These are phyloP conservation scores for Cephus nigrinus DNA, from an alignment of 2,888 invertebrate genomes.

Conservation along the genomic window DNA sequence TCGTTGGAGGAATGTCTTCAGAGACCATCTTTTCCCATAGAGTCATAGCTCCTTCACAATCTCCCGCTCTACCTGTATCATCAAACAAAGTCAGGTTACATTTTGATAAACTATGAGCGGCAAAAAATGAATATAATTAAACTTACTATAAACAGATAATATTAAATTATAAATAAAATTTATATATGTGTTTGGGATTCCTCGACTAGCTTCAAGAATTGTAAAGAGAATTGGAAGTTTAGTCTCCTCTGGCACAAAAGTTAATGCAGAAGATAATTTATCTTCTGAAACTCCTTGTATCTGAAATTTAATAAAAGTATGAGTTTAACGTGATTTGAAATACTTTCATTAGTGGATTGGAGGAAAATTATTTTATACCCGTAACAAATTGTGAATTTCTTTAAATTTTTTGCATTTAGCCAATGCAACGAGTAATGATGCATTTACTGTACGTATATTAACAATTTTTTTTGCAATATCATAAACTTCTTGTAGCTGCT, in stretches of 20 bases:
- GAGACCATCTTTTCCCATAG: conserved; percentile 60
- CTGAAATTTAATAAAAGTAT: neutral
- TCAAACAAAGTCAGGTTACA: conserved; percentile 37
- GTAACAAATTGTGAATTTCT: conserved; percentile 25
- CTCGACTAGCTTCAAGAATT: conserved; percentile 24
- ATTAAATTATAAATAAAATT: conserved; percentile 24
- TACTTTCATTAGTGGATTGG: neutral
- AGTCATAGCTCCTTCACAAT: conserved; percentile 53
- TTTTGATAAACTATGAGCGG: neutral
- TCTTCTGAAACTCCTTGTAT: neutral
- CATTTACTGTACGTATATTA: neutral
- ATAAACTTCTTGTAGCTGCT: conserved; percentile 30
- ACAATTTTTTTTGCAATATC: conserved; percentile 11
- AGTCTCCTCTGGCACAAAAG: neutral
- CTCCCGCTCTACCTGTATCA: conserved; percentile 53
- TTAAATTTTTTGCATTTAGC: conserved; percentile 39
- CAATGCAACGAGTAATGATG: conserved; percentile 25
- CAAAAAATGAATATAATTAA: conserved; percentile 51
- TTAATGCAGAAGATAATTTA: neutral
- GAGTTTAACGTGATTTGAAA: neutral
- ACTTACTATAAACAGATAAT: conserved; percentile 36
- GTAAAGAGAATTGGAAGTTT: conserved; percentile 13
- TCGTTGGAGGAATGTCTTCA: conserved; percentile 57
- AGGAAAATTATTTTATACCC: conserved; percentile 28
- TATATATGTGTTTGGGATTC: conserved; percentile 1